Percentiles rank a stretch among this genome's conserved stretches.
These are phyloP conservation scores for Seriola aureovittata DNA, from an alignment of 2,113 vertebrate species.

Conservation along the genomic window DNA sequence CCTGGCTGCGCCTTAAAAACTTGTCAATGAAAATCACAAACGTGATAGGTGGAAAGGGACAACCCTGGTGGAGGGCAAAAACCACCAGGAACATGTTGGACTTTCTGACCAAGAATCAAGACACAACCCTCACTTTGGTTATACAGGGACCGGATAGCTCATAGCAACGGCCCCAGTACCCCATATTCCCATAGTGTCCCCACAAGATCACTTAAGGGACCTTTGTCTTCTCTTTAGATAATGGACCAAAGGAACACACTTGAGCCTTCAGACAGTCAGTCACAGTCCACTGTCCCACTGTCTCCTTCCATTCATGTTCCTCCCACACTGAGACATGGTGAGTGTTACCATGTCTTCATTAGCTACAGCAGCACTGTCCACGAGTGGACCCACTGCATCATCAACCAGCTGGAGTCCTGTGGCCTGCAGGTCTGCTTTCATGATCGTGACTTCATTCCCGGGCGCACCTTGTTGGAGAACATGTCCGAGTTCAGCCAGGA, in stretches of 20 bases:
- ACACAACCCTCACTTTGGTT: too few species aligned
- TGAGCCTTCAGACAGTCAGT: not conserved
- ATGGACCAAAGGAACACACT: conserved; percentile 9
- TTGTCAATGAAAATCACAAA: too few species aligned
- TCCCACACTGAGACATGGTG: conserved; percentile 51
- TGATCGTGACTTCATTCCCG: conserved; percentile 75
- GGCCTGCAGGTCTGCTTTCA: conserved; percentile 72
- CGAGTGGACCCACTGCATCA: conserved; percentile 65
- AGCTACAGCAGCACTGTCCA: conserved; percentile 75
- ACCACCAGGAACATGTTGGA: too few species aligned
- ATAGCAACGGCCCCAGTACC: too few species aligned
- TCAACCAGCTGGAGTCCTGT: conserved; percentile 62
- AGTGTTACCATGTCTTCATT: conserved; percentile 77
- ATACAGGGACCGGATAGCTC: too few species aligned
- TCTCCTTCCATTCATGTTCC: conserved; percentile 8
- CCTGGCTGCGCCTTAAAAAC: too few species aligned
- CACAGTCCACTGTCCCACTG: not conserved
- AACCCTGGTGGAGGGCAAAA: too few species aligned
- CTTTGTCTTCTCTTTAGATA: conserved; percentile 17
- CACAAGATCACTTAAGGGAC: too few species aligned
- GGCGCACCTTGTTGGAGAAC: conserved; percentile 79
- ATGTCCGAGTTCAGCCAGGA: conserved; percentile 78
- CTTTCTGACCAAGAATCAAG: too few species aligned
- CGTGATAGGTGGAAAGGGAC: too few species aligned
- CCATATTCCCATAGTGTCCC: not conserved